Percentiles rank a stretch among this genome's conserved stretches.
phyloP scores from a whole-genome alignment of 2,797 vertebrate genomes.

The Rousettus madagascariensis region DNA sequence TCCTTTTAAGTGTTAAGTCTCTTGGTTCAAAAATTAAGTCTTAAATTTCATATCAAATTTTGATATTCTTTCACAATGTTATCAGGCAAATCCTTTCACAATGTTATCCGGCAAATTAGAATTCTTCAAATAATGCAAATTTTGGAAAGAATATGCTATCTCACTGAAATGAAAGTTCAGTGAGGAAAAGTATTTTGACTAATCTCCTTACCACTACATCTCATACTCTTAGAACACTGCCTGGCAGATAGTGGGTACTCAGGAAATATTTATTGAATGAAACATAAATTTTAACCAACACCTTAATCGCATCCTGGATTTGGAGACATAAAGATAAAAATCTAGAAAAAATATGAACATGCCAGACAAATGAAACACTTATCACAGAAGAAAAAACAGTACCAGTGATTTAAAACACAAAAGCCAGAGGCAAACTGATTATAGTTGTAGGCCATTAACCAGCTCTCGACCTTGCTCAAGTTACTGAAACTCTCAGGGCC shows the following conservation, averaged over 20 bases:
- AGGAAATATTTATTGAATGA: not conserved
- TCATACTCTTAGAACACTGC: not conserved
- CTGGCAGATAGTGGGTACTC: not conserved
- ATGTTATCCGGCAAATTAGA: not conserved
- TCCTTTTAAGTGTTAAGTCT: not conserved
- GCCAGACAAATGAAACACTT: not conserved
- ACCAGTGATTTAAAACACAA: not conserved
- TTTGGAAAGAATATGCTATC: not conserved
- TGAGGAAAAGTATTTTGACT: not conserved
- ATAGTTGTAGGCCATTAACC: not conserved
- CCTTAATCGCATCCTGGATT: not conserved
- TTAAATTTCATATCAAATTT: not conserved
- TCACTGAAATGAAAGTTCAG: not conserved
- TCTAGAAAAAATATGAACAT: not conserved
- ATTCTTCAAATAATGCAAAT: constrained; percentile 28
- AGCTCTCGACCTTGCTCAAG: not conserved
- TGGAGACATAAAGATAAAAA: not conserved
- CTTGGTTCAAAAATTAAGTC: constrained; percentile 12
- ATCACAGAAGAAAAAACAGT: not conserved
- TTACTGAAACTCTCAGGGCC: not conserved
- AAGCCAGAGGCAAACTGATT: not conserved
- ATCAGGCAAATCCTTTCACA: not conserved
- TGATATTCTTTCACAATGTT: not conserved
- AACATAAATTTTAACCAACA: not conserved
- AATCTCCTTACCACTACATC: not conserved